Base-by-base conservation (phyloP, 2,113 vertebrate genomes). In the Cyanoramphus novaezelandiae region DNA sequence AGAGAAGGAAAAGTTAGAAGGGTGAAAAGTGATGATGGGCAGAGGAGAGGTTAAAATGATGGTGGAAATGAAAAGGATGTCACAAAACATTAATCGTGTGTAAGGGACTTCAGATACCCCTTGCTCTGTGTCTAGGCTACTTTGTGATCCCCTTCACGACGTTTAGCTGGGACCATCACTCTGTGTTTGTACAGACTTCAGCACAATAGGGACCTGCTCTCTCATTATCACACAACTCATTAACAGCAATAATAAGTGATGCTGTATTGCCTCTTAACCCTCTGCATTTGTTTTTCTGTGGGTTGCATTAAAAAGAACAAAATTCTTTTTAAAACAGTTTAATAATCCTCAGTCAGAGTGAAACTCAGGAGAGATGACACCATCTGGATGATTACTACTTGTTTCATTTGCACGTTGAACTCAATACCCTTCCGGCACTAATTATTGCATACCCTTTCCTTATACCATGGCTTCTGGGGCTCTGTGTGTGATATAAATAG, bases 371-470 rank as follows among this genome's bases (percentile, higher is more conserved):
- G 97, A 96, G 90, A 93, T 94, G 94, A 96, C 95, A 97, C 95
- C 94, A 97, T 92, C 92, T 96, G 92, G 95, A 93, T 97, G 96
- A 96, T 97, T 96, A 97, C 92, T 96, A 88, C 80, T 96, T 96
- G 94, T 96, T 95, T 90, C 95, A 94, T 97, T 97, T 96, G 91
- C 71, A 94, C 19, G 6, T 91, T 96, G 93, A 96, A 97, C 96
- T 96, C 88, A 50, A 67, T 90, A 96, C 75, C 95, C 95, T 97
- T 93, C 95, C 60, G 79, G 92, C 92, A 86, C 94, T 97, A 97
- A 97, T 97, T 97, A 97, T 95, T 96, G 94, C 92, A 94, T 93
- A 95, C 86, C 95, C 90, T 93, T 96, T 94, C 94, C 91, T 97
- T 95, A 87, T 91, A 91, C 92, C 86, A 90, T 93, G 97, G 90